A percentile compares a stretch with the other conserved stretches of the same genome.
These are phyloP conservation scores for Eupeodes latifasciatus DNA, from an alignment of 2,888 invertebrate genomes.

Conservation along the genomic window DNA sequence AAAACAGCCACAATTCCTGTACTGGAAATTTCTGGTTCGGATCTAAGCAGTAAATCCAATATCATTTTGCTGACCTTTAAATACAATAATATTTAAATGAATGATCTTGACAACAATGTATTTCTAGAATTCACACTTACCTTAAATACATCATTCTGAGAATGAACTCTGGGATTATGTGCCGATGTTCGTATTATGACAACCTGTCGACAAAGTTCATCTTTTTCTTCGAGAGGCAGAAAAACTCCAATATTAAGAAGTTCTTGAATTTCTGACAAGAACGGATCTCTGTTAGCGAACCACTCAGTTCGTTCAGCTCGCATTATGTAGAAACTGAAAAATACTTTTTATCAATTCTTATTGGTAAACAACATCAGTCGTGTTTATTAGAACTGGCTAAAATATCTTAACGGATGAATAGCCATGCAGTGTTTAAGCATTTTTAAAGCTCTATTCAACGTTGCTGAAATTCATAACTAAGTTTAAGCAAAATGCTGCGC, in stretches of 20 bases:
- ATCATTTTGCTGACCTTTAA: slow-evolving; percentile 86
- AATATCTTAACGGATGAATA: neutral
- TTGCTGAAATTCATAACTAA: no score
- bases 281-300: slow-evolving; percentile 87
- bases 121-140: slow-evolving; percentile 77
- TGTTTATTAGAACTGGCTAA: neutral
- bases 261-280: slow-evolving; percentile 85
- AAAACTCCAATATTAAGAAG: slow-evolving; percentile 86
- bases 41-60: slow-evolving; percentile 86
- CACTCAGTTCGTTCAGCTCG: slow-evolving; percentile 86
- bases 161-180: slow-evolving; percentile 86
- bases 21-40: slow-evolving; percentile 85
- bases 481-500: no score
- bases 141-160: slow-evolving; percentile 87
- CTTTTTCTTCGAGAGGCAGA: slow-evolving; percentile 85
- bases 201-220: slow-evolving; percentile 85
- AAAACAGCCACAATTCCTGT: slow-evolving; percentile 87
- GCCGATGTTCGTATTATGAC: slow-evolving; percentile 86
- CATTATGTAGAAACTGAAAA: slow-evolving; percentile 85
- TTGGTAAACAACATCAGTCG: neutral
- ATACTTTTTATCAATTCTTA: slow-evolving; percentile 6
- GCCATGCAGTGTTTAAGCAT: no score
- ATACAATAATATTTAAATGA: neutral
- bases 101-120: neutral
- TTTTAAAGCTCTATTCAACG: no score